phyloP scores from a whole-genome alignment of 1,140 invertebrate genomes.

The Sinella curviseta region DNA sequence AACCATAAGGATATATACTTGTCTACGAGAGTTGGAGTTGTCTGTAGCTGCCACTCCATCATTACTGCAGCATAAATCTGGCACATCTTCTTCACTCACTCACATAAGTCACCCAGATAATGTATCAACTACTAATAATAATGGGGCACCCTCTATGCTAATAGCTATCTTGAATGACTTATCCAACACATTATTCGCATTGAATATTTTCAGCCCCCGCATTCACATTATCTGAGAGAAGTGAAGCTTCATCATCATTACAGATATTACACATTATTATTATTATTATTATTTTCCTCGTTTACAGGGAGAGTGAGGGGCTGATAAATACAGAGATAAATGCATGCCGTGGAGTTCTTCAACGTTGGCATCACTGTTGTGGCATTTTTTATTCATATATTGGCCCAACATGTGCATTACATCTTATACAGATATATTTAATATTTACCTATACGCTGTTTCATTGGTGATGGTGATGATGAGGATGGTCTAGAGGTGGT shows the following conservation, averaged over 20 bases:
- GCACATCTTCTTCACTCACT: neutral
- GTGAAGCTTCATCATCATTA: neutral
- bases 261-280: neutral
- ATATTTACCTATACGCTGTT: neutral
- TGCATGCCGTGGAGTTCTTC: no score
- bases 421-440: neutral
- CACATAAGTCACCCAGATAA: conserved; percentile 22
- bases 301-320: neutral
- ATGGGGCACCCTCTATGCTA: conserved; percentile 16
- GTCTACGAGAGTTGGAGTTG: no score
- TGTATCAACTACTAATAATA: conserved; percentile 8
- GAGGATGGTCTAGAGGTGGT: neutral
- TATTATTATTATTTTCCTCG: neutral
- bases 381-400: no score
- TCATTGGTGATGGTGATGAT: neutral
- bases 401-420: no score
- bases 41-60: no score
- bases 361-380: no score
- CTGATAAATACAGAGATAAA: no score
- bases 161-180: conserved; percentile 3
- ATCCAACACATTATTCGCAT: conserved; percentile 23
- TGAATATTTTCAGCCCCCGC: conserved; percentile 5
- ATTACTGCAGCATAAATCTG: conserved; percentile 1
- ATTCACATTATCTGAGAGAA: conserved; percentile 11
- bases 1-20: no score